Conservation (phyloP, 2,113 vertebrate species). For the Mungos mungo region DNA sequence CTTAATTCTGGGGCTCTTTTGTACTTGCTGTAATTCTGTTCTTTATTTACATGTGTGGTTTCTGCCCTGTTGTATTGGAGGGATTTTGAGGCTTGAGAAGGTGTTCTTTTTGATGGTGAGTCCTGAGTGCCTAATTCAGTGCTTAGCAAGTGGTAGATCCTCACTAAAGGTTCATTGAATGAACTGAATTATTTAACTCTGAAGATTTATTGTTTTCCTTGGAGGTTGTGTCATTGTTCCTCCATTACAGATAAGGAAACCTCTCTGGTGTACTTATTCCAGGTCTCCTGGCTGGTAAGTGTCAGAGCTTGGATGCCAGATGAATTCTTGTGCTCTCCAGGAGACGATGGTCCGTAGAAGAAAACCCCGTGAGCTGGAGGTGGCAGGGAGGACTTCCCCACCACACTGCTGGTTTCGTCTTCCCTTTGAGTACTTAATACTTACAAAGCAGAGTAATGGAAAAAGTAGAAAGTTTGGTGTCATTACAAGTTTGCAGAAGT, state of each 20-base stretch:
- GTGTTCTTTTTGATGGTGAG: not conserved
- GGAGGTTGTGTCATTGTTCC: not conserved
- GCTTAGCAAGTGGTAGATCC: not conserved
- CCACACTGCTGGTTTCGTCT: not conserved
- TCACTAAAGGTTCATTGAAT: not conserved
- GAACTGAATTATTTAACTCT: not conserved
- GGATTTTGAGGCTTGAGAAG: not conserved
- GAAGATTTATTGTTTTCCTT: not conserved
- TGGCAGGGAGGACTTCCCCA: not conserved
- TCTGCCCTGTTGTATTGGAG: not conserved
- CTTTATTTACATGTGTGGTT: not conserved
- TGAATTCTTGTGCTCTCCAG: not conserved
- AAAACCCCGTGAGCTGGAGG: not conserved
- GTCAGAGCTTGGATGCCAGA: not conserved
- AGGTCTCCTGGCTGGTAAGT: not conserved
- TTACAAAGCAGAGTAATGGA: not conserved
- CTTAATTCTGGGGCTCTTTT: not conserved
- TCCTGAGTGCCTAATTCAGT: not conserved
- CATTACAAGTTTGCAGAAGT: not conserved
- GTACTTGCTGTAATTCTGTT: not conserved
- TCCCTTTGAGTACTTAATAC: not conserved
- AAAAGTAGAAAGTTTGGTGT: conserved; percentile 1
- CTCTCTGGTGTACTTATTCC: not conserved
- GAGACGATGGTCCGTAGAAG: not conserved
- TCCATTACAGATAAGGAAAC: not conserved